Percentiles rank a stretch among this genome's conserved stretches.
Conservation (phyloP, 2,113 vertebrate genomes). For the Stictonetta naevosa region DNA sequence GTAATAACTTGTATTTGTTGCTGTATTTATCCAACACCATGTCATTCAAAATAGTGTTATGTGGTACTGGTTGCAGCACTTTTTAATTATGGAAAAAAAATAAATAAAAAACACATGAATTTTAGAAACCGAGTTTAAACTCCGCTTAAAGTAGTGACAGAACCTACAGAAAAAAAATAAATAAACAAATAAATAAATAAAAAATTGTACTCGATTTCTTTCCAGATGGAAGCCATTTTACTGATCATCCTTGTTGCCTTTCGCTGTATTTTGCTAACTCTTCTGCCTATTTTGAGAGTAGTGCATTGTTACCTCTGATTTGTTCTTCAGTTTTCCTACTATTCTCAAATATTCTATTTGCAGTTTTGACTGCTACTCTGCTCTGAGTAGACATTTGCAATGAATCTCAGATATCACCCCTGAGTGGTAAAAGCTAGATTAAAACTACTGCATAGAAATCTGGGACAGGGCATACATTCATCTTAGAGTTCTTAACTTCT, state of each 20-base stretch:
- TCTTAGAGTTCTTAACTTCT: neutral
- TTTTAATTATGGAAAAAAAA: neutral
- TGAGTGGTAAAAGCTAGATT: neutral
- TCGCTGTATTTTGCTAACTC: neutral
- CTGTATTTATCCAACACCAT: neutral
- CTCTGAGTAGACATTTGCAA: neutral
- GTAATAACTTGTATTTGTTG: neutral
- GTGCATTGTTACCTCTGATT: neutral
- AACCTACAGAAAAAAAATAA: neutral
- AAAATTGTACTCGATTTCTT: neutral
- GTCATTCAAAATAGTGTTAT: neutral
- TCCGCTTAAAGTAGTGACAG: neutral
- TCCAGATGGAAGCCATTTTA: neutral
- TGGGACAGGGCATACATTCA: neutral
- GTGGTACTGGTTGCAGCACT: neutral
- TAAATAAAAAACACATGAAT: neutral
- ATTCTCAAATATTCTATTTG: neutral
- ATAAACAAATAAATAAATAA: neutral
- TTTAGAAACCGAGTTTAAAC: neutral
- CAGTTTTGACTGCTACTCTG: neutral
- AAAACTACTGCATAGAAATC: neutral
- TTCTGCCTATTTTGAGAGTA: neutral
- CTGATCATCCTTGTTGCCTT: neutral
- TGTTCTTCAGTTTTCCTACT: neutral
- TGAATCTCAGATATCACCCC: neutral